Evolutionary conservation across 2,113 vertebrate species (phyloP), one percentile per base, ranked within the genome.

Genomic region (Cynoglossus semilaevis): DNA sequence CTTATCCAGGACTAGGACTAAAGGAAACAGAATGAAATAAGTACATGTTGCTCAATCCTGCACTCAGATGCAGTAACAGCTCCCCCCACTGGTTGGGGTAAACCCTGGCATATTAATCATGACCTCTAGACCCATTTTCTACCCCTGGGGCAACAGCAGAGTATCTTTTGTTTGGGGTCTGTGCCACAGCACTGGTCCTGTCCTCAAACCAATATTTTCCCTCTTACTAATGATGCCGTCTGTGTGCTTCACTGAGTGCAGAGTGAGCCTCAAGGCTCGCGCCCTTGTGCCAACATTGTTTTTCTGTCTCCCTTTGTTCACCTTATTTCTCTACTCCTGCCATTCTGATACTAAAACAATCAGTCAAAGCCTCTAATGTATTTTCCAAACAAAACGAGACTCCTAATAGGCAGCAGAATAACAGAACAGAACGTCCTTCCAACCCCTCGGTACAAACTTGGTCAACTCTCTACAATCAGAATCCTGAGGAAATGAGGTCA

Each of bases 1-100:
- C 63, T 66, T 29, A 29, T 22, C 46, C 47, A 60, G 58, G 67
- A 71, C 52, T 19, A 35, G 29, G 66, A 69, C 83, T 55, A 43
- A 70, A 58, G 54, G 66, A 50, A 41, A 38, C 8, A 38, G 22
- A 4, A 29, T 2, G 22, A 29, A 29, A 29, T 29, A 2, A 29
- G 22, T 4, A 2, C 22, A 29, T 29, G 22, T 29, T 29, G 22
- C 22, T 29, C 22, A 29, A 50, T 16, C 19, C 40, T 41, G 37
- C 72, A 68, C 54, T 54, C 44, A 63, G 48, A 38, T 54, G 47
- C 50, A 82, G 22, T 67, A 87, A 87, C 76, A 89, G 85, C 88
- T 77, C 89, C 90, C 81, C 76, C 88, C 67, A 66, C 83, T 88
- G 89, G 86, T 57, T 3, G 22, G 52, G 77, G 29, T 5, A 9